A percentile compares a stretch with the other conserved stretches of the same genome.
phyloP scores from a whole-genome alignment of 2,888 invertebrate species.

The Mesochorus sp. region DNA sequence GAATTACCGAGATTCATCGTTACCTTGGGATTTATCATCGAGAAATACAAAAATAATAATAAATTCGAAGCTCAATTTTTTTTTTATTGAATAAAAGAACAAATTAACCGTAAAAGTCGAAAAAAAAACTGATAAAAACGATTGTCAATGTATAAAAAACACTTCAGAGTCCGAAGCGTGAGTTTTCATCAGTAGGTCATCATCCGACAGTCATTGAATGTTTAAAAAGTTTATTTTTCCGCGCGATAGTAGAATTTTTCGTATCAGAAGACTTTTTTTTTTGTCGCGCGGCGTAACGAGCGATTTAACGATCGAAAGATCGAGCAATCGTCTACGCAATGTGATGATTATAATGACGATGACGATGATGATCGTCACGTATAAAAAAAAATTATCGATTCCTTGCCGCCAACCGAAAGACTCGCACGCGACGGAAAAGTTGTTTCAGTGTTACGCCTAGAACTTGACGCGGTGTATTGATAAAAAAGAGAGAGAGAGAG shows the following conservation, averaged over 20 bases:
- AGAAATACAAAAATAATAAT: background rate
- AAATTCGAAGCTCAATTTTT: background rate
- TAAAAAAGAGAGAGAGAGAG: background rate
- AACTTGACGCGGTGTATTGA: background rate
- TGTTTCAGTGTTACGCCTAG: background rate
- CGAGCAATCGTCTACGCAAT: too few relatives aligned
- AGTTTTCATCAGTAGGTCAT: slow-evolving; percentile 75
- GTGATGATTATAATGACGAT: too few relatives aligned
- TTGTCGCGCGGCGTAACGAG: background rate
- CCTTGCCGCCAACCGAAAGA: background rate
- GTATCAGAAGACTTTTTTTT: background rate
- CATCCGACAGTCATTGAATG: slow-evolving; percentile 72
- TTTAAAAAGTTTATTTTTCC: slow-evolving; percentile 48
- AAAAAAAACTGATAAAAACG: too few relatives aligned
- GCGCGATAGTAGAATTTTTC: background rate
- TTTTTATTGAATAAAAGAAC: background rate
- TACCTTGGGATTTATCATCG: background rate
- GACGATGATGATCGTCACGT: too few relatives aligned
- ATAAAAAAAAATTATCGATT: slow-evolving; percentile 15
- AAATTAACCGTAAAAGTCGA: background rate
- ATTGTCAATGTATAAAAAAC: background rate
- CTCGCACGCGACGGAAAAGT: slow-evolving; percentile 10
- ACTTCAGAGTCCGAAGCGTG: slow-evolving; percentile 7
- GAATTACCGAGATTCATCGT: slow-evolving; percentile 6
- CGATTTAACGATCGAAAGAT: slow-evolving; percentile 6